Evolutionary conservation across 2,888 invertebrate genomes (phyloP).

Genomic region (Molorchus minor): DNA sequence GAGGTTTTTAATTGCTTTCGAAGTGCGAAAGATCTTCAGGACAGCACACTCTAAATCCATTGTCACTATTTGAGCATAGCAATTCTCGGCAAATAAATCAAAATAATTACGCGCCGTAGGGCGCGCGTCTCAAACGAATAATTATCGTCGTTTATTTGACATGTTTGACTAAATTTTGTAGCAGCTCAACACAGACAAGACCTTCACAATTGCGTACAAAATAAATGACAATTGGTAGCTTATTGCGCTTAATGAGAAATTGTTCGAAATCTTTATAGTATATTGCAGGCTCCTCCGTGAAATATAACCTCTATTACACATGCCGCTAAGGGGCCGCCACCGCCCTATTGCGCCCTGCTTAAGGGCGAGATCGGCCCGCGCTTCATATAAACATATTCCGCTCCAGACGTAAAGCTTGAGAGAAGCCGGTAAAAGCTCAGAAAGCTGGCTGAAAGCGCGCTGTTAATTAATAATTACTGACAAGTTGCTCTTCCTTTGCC

Average conservation of each 20-base stretch:
- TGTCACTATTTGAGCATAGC: conserved; percentile 18
- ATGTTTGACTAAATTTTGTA: conserved; percentile 56
- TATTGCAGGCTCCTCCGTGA: conserved; percentile 41
- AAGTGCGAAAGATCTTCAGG: too few relatives aligned
- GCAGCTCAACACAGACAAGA: conserved; percentile 54
- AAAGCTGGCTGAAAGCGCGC: conserved; percentile 65
- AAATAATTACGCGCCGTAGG: conserved; percentile 41
- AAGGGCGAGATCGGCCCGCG: conserved; percentile 44
- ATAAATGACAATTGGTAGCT: conserved; percentile 63
- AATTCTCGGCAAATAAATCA: conserved; percentile 42
- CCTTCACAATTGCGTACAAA: conserved; percentile 60
- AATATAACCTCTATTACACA: conserved; percentile 47
- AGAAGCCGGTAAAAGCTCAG: conserved; percentile 65
- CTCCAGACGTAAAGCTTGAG: conserved; percentile 59
- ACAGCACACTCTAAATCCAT: too few relatives aligned
- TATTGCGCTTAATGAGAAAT: conserved; percentile 63
- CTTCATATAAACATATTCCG: conserved; percentile 61
- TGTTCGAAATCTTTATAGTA: conserved; percentile 62
- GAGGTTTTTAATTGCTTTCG: too few relatives aligned
- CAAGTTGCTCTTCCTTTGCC: conserved; percentile 65
- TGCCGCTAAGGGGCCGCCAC: conserved; percentile 36
- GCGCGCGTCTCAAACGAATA: conserved; percentile 46
- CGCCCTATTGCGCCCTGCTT: conserved; percentile 24
- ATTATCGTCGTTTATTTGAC: conserved; percentile 59
- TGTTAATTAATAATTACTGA: conserved; percentile 67